Base-by-base conservation (phyloP, 2,797 vertebrate genomes). In the Falco biarmicus region DNA sequence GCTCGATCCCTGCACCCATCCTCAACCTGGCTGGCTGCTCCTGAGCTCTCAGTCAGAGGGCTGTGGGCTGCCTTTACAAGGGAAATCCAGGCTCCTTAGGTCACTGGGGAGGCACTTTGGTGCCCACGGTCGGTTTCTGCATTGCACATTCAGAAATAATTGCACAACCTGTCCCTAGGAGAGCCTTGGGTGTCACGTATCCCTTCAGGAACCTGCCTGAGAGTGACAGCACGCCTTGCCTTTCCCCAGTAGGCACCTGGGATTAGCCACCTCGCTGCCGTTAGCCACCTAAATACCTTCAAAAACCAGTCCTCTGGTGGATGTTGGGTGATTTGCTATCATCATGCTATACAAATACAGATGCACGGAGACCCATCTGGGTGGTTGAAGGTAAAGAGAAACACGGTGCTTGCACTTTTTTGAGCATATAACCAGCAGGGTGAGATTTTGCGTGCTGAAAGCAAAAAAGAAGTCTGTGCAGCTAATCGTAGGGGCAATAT, bases 201-300 rank as follows among this genome's bases (percentile, higher is more conserved):
- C 29, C 54, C 53, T 47, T 39, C 28, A 48, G 39, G 37, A 65
- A 2, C 25, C 37, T 5, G 1, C 22, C 41, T 6, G 4, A 47
- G 41, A 61, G 41, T 39, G 57, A 59, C 48, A 51, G 19, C 31
- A 22, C 0, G 0, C 28, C 51, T 63, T 0, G 0, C 34, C 39
- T 79, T 75, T 59, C 43, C 16, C 24, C 41, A 2, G 24, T 5
- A 41, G 47, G 24, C 32, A 31, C 24, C 69, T 81, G 56, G 14
- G 11, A 17, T 39, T 34, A 34, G 32, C 43, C 63, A 50, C 18
- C 53, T 50, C 6, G 2, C 28, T 74, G 51, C 76, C 4, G 1
- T 54, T n/a, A 48, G 54, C 63, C 26, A 28, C 37, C 26, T 47
- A 47, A 45, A 37, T 47, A 34, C 10, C 68, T 56, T 77, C 41